phyloP scores from a whole-genome alignment of 2,797 vertebrate genomes.

The Rachycentron canadum region DNA sequence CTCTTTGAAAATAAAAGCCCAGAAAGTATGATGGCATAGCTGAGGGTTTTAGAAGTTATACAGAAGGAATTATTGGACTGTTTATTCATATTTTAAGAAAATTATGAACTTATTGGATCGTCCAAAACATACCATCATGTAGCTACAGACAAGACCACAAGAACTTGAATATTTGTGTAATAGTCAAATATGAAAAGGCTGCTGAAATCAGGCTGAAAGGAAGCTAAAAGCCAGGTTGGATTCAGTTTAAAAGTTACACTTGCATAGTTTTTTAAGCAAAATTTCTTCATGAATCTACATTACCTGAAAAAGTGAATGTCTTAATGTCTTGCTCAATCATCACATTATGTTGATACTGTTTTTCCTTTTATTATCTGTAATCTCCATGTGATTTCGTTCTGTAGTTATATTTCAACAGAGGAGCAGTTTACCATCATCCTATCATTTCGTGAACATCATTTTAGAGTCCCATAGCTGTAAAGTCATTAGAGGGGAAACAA shows the following conservation, averaged over 20 bases:
- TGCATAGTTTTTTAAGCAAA: not conserved
- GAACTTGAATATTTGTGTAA: not conserved
- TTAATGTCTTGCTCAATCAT: not conserved
- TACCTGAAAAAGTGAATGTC: not conserved
- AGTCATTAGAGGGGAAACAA: conserved; percentile 10
- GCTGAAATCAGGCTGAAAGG: not conserved
- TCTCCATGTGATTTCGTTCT: not conserved
- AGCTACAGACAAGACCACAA: not conserved
- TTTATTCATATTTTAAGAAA: no score
- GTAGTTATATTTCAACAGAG: conserved; percentile 51
- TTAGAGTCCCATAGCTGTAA: conserved; percentile 46
- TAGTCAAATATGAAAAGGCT: not conserved
- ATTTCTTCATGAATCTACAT: not conserved
- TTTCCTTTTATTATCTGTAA: not conserved
- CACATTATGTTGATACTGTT: not conserved
- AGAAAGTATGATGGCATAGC: not conserved
- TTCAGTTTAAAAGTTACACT: not conserved
- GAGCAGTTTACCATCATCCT: conserved; percentile 13
- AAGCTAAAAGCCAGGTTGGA: not conserved
- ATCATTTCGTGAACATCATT: conserved; percentile 38
- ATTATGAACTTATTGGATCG: no score
- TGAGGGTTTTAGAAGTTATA: not conserved
- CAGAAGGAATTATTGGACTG: not conserved
- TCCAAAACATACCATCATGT: no score
- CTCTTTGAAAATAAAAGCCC: not conserved